phyloP scores from a whole-genome alignment of 2,113 vertebrate genomes.

The Coturnix japonica region DNA sequence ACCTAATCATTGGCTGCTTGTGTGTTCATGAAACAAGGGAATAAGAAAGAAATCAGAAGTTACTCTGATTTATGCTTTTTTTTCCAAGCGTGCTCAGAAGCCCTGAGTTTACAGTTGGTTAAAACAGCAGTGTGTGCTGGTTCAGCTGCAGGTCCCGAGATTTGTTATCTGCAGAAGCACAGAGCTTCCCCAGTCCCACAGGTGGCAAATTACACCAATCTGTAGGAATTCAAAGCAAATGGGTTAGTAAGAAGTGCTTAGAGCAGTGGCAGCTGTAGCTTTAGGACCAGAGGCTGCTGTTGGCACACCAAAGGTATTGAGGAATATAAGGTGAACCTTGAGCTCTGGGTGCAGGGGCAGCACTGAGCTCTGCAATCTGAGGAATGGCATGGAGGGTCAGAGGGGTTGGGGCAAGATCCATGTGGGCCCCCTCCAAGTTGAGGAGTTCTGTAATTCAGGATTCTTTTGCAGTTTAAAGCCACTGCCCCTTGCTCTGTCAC shows the following conservation, averaged over 20 bases:
- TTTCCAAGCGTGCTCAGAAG: slow-evolving; percentile 19
- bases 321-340: background rate
- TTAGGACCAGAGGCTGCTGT: background rate
- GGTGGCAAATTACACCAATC: background rate
- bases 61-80: slow-evolving; percentile 23
- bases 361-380: background rate
- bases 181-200: background rate
- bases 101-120: slow-evolving; percentile 44
- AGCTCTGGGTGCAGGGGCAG: background rate
- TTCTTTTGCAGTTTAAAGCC: background rate
- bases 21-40: slow-evolving; percentile 17
- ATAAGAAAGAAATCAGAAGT: background rate
- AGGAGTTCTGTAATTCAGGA: background rate
- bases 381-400: background rate
- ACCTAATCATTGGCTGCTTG: slow-evolving; percentile 46
- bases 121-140: background rate
- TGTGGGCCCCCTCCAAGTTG: background rate
- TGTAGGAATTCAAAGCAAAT: background rate
- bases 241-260: background rate
- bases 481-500: too few species aligned
- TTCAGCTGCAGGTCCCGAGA: slow-evolving; percentile 2
- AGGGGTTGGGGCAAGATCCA: background rate
- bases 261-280: background rate
- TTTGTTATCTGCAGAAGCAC: background rate
- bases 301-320: background rate